Base-by-base conservation (phyloP, 1,140 invertebrate species). In the Aphaenogaster rudis region DNA sequence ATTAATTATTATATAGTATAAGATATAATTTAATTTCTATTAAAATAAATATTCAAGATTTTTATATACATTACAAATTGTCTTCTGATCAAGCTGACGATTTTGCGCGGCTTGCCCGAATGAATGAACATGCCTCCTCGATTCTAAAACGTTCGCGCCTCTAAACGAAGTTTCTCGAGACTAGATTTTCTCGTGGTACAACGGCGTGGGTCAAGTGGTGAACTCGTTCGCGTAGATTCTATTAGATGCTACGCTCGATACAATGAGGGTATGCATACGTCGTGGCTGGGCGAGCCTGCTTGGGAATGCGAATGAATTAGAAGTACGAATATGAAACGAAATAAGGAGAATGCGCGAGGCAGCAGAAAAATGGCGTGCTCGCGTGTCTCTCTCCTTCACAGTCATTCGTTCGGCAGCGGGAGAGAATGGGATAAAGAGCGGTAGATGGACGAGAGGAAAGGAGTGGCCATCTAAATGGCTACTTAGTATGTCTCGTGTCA, bases 401-500 rank as follows among this genome's bases (percentile, higher is more conserved):
- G 71, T 52, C 71, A 21, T 50, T 45, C 54, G 59, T 45, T 78
- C 48, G 85, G 28, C 50, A 59, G 28, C 21, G 67, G 15, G 79
- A 72, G 79, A 71, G 81, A 74, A 33, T 9, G 42, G 67, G 63
- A 79, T 76, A 69, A 88, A 86, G 69, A 78, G 77, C 81, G 39
- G 42, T 69, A 52, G 36, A 78, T 57, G 50, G 61, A 72, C 9
- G 39, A 48, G 52, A 81, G 74, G 78, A 69, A 86, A 85, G 64
- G 86, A 81, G 81, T 84, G 81, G 84, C 84, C 9, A 74, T 92
- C 89, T 93, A 94, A 92, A 94, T 94, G 90, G 93, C 91, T 93
- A 94, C 92, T 94, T 93, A 93, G 91, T 90, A 93, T 89, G 90
- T 92, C 85, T 86, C 91, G 88, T 91, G 90, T 93, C 88, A 87